These are phyloP conservation scores for Pollimyrus isidori DNA, from an alignment of 2,113 vertebrate genomes.

Conservation along the genomic window DNA sequence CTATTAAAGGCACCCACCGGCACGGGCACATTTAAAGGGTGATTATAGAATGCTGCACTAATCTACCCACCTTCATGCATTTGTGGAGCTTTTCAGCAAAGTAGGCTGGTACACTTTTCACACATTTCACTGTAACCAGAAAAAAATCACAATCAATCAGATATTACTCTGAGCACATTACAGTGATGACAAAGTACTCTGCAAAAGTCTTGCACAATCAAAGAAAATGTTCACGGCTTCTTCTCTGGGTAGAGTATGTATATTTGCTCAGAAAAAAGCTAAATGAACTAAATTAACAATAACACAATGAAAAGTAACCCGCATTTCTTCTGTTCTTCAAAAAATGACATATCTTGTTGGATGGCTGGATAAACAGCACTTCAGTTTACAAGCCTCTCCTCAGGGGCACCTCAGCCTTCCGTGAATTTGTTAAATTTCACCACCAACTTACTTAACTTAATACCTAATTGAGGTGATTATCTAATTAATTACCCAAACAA, in stretches of 20 bases:
- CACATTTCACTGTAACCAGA: constrained; percentile 57
- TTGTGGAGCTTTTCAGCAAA: constrained; percentile 58
- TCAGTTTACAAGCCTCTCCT: background rate
- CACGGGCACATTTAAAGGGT: background rate
- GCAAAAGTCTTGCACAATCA: background rate
- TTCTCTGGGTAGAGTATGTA: background rate
- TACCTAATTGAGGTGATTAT: too few species aligned
- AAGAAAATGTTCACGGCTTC: background rate
- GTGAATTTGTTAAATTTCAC: background rate
- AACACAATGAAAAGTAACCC: background rate
- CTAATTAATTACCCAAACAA: background rate
- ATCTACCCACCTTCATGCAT: constrained; percentile 57
- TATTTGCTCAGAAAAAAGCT: background rate
- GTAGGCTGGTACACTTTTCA: constrained; percentile 55
- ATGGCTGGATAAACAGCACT: background rate
- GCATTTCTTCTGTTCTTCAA: background rate
- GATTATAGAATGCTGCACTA: background rate
- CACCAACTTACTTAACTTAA: background rate
- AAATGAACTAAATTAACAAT: background rate
- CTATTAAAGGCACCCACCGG: background rate
- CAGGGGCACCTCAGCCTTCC: background rate
- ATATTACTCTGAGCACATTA: background rate
- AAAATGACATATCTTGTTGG: background rate
- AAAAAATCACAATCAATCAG: background rate
- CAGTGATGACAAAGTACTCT: background rate